Conservation (phyloP, 2,113 vertebrate species). For the Cottus gobio region DNA sequence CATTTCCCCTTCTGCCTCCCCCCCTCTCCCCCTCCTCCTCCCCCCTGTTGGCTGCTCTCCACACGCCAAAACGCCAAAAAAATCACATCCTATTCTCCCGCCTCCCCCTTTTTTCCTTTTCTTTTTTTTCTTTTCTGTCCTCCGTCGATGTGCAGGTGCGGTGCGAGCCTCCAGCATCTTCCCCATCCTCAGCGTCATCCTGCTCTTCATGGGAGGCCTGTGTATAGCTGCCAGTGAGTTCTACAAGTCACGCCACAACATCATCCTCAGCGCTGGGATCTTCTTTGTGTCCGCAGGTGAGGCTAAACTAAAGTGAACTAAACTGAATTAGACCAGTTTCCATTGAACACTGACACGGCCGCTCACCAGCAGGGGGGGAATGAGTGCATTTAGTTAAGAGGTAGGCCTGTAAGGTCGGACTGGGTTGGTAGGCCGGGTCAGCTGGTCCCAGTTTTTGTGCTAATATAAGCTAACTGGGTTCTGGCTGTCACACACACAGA, state of each 20-base stretch:
- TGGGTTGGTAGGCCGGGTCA: neutral
- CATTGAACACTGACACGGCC: neutral
- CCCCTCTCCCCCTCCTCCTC: slow-evolving; percentile 5
- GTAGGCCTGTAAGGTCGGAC: too few relatives aligned
- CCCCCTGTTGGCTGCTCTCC: slow-evolving; percentile 14
- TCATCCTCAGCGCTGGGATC: slow-evolving; percentile 98
- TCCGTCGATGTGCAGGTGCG: slow-evolving; percentile 86
- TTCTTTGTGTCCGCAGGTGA: slow-evolving; percentile 98
- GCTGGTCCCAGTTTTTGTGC: too few relatives aligned
- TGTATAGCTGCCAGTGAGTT: slow-evolving; percentile 99
- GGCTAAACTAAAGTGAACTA: slow-evolving; percentile 37
- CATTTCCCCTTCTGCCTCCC: slow-evolving; percentile 16
- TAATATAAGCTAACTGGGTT: too few relatives aligned
- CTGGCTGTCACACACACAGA: too few relatives aligned
- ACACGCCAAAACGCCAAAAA: slow-evolving; percentile 4
- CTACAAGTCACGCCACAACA: slow-evolving; percentile 99
- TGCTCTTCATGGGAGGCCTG: slow-evolving; percentile 99
- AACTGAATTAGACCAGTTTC: neutral
- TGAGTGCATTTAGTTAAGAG: neutral
- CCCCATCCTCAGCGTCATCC: slow-evolving; percentile 99
- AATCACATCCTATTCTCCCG: slow-evolving; percentile 18
- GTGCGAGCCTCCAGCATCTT: slow-evolving; percentile 99
- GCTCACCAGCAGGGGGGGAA: too few relatives aligned
- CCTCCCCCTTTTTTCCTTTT: too few relatives aligned
- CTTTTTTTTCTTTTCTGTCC: neutral